A percentile compares a stretch with the other conserved stretches of the same genome.
Evolutionary conservation across 2,113 vertebrate species (phyloP).

Genomic region (Tetraodon nigroviridis): DNA sequence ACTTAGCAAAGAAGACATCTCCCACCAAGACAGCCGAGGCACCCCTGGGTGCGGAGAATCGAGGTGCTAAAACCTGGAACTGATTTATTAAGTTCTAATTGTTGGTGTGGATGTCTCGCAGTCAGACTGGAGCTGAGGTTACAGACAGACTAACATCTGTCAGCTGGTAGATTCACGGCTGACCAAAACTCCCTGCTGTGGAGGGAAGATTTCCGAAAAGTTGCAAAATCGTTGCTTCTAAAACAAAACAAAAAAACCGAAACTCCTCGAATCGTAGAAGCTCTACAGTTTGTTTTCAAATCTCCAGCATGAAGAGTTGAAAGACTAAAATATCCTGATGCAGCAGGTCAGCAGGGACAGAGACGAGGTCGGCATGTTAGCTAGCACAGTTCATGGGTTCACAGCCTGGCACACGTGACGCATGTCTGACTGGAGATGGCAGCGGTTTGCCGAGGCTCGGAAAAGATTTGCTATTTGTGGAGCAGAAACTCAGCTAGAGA

Average conservation of each 20-base stretch:
- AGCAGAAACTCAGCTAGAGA: conserved; percentile 69
- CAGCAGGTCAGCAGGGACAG: conserved; percentile 57
- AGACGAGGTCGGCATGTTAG: conserved; percentile 34
- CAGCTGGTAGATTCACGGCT: conserved; percentile 68
- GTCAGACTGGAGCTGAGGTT: conserved; percentile 63
- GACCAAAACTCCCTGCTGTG: conserved; percentile 45
- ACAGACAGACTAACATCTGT: conserved; percentile 79
- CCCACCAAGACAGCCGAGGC: conserved; percentile 33
- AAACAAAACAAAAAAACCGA: conserved; percentile 32
- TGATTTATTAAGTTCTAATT: conserved; percentile 81
- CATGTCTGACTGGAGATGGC: conserved; percentile 73
- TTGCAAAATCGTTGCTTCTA: conserved; percentile 72
- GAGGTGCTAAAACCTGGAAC: conserved; percentile 70
- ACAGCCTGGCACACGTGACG: conserved; percentile 61
- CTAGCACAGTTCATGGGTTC: conserved; percentile 46
- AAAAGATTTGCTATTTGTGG: conserved; percentile 77
- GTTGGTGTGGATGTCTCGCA: conserved; percentile 73
- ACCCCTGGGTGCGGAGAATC: conserved; percentile 40
- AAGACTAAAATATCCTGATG: conserved; percentile 71
- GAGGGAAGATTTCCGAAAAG: conserved; percentile 71
- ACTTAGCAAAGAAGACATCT: conserved; percentile 37
- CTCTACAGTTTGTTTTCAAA: conserved; percentile 64
- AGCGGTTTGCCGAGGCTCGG: conserved; percentile 54
- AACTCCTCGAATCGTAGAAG: conserved; percentile 57
- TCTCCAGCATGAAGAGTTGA: conserved; percentile 56